These are phyloP conservation scores for Cerastis rubricosa DNA, from an alignment of 2,888 invertebrate species.

Conservation along the genomic window DNA sequence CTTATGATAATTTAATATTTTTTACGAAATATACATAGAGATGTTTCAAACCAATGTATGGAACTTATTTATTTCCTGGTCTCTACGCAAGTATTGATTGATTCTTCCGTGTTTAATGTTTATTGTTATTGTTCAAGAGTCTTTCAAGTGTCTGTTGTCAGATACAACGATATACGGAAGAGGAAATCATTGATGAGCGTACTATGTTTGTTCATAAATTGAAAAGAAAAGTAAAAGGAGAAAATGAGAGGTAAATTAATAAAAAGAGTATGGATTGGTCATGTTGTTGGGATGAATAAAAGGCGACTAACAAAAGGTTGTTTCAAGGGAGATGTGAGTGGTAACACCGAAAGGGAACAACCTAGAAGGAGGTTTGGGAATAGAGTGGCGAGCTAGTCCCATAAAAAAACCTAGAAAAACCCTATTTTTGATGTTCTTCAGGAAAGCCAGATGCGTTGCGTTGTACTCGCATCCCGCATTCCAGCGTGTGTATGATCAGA, in stretches of 20 bases:
- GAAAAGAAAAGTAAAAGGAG: neutral
- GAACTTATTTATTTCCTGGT: neutral
- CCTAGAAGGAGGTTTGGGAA: too few relatives aligned
- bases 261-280: neutral
- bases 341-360: neutral
- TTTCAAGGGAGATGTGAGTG: neutral
- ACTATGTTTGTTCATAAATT: neutral
- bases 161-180: constrained; percentile 27
- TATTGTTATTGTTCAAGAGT: constrained; percentile 19
- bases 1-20: neutral
- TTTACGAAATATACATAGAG: neutral
- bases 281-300: neutral
- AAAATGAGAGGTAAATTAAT: neutral
- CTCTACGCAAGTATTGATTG: neutral
- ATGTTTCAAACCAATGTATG: neutral
- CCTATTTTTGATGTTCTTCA: neutral
- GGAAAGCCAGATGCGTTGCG: neutral
- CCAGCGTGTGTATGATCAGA: neutral
- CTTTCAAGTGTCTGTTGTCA: constrained; percentile 15
- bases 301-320: neutral
- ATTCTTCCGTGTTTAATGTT: constrained; percentile 48
- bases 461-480: neutral
- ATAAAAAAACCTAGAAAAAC: too few relatives aligned
- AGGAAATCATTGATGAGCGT: constrained; percentile 10
- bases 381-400: too few relatives aligned